Base-by-base conservation (phyloP, 2,113 vertebrate genomes). In the Cyphomyrus discorhynchus region DNA sequence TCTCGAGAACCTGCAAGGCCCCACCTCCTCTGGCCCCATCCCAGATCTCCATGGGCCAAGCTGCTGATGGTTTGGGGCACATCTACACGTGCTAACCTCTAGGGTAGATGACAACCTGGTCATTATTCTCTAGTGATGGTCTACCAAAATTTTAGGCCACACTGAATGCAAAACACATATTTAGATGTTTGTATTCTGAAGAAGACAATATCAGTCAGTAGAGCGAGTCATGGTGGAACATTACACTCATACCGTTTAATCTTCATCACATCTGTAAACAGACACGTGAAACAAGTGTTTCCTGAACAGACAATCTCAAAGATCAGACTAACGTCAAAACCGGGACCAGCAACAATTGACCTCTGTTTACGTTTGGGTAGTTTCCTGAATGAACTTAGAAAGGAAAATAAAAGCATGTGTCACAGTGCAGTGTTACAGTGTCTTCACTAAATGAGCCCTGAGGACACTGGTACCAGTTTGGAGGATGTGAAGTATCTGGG, bases 401-500 rank as follows among this genome's bases (percentile, higher is more conserved):
- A 84, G 27, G 45, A 70, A 66, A 85, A 49, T 47, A 58, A 39
- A 85, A 46, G n/a, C 86, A 62, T 58, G 35, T 47, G 1, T 35
- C 35, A 86, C 47, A 39, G 62, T 24, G 9, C 6, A 86, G 17
- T 50, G 45, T 66, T 74, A 24, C 62, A 47, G 19, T 87, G 15
- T 90, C 24, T 35, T 82, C 50, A 85, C 2, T 50, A 66, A 62
- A 21, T 50, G n/a, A 31, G 49, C 70, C 19, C 47, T 39, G 5
- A 49, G 46, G 27, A 77, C 45, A 46, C 24, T 88, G 31, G 27
- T 62, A 39, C 90, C 77, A 83, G 7, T 88, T 58, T 49, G 46
- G 27, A 50, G 70, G 45, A 3, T 47, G 62, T 58, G 31, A 84
- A 90, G 83, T 31, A 31, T 88, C 90, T 56, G 13, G 90, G 42